Evolutionary conservation across 2,888 invertebrate genomes (phyloP).

Genomic region (Drosophila peninsularis): DNA sequence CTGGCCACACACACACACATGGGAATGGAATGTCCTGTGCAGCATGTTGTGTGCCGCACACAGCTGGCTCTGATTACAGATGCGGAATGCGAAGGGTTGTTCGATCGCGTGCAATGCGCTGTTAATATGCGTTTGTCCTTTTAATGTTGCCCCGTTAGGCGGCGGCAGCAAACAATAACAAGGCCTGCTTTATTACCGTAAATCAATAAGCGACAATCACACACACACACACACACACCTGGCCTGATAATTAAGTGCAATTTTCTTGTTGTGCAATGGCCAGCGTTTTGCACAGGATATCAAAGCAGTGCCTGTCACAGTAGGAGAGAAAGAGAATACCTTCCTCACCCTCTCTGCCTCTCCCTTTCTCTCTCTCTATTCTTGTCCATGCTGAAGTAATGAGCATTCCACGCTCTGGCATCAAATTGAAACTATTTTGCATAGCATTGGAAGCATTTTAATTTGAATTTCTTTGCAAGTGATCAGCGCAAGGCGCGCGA

Average conservation of each 20-base stretch:
- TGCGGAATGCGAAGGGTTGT: conserved; percentile 42
- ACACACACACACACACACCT: conserved; percentile 15
- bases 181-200: conserved; percentile 57
- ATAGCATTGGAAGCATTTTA: conserved; percentile 78
- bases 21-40: conserved; percentile 48
- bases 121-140: conserved; percentile 77
- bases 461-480: conserved; percentile 80
- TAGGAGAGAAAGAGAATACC: not conserved
- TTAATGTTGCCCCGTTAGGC: conserved; percentile 44
- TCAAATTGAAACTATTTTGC: conserved; percentile 81
- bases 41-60: conserved; percentile 27
- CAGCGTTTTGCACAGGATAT: conserved; percentile 29
- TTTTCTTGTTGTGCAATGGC: conserved; percentile 52
- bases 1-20: conserved; percentile 1
- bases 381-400: conserved; percentile 54
- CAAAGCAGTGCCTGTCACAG: conserved; percentile 45
- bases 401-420: conserved; percentile 75
- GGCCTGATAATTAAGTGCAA: conserved; percentile 71
- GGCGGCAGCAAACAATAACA: conserved; percentile 30
- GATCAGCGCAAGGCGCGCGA: conserved; percentile 60
- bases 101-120: conserved; percentile 66
- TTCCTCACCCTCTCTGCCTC: not conserved
- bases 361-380: not conserved
- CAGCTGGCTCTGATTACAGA: conserved; percentile 63
- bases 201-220: conserved; percentile 65